phyloP scores from a whole-genome alignment of 2,113 vertebrate genomes.

The Marmota flaviventris region DNA sequence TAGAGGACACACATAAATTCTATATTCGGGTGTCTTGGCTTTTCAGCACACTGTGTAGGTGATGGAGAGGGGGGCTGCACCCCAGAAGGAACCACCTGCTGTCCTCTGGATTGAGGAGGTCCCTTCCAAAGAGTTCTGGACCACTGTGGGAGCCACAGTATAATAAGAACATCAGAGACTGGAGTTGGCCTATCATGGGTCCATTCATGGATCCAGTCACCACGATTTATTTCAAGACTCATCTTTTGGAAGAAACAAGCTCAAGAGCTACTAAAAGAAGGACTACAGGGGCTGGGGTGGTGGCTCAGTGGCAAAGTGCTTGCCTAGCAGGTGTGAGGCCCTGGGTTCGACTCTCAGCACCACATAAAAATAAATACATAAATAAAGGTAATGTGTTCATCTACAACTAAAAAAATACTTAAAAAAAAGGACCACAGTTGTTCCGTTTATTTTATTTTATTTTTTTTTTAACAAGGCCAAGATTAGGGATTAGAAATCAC shows the following conservation, averaged over 20 bases:
- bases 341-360: no score
- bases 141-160: background rate
- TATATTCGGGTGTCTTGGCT: background rate
- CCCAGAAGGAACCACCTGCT: background rate
- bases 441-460: background rate
- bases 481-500: background rate
- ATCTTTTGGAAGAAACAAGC: background rate
- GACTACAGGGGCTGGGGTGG: no score
- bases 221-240: conserved; percentile 20
- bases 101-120: background rate
- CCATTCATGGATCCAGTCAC: background rate
- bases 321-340: no score
- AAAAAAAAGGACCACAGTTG: background rate
- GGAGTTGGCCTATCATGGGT: background rate
- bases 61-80: background rate
- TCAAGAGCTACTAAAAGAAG: background rate
- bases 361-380: no score
- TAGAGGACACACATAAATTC: background rate
- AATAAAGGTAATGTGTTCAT: no score
- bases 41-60: background rate
- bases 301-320: no score
- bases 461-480: background rate
- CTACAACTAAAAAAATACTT: no score
- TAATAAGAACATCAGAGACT: background rate
- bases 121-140: background rate